A percentile compares a stretch with the other conserved stretches of the same genome.
These are phyloP conservation scores for Lampris incognitus DNA, from an alignment of 2,113 vertebrate species.

Conservation along the genomic window DNA sequence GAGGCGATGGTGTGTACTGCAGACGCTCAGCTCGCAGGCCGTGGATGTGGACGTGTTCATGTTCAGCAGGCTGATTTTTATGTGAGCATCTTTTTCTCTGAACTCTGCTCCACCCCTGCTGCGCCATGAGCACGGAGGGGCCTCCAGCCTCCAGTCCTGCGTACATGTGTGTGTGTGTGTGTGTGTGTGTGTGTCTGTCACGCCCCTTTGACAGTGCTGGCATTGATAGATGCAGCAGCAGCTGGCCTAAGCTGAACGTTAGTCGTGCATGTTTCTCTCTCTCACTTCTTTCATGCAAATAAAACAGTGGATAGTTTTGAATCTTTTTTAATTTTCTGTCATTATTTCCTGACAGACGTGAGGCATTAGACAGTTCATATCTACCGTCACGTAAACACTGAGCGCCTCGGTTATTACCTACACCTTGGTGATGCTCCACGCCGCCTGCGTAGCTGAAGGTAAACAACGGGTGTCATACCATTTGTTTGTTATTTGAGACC, in stretches of 20 bases:
- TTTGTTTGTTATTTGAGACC: no score
- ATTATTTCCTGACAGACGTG: constrained; percentile 31
- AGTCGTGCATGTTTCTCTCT: constrained; percentile 25
- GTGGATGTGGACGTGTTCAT: constrained; percentile 24
- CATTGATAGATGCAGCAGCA: constrained; percentile 63
- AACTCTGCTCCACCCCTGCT: constrained; percentile 55
- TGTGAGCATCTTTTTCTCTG: constrained; percentile 52
- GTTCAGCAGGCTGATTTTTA: constrained; percentile 21
- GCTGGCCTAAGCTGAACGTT: constrained; percentile 48
- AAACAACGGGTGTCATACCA: no score
- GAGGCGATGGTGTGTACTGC: no score
- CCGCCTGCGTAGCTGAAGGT: no score
- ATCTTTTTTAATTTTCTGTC: constrained; percentile 40
- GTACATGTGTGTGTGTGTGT: constrained; percentile 24
- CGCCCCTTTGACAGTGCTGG: constrained; percentile 58
- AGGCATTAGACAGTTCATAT: no score
- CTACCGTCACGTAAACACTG: no score
- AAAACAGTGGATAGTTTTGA: constrained; percentile 33
- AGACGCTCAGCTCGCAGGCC: no score
- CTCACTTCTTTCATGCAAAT: constrained; percentile 1
- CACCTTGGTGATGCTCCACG: no score
- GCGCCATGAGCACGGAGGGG: constrained; percentile 62
- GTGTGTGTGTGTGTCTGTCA: constrained; percentile 48
- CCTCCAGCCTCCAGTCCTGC: constrained; percentile 62
- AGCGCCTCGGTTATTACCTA: no score